Conservation (phyloP, 2,888 invertebrate species). For the Crossocerus cetratus region DNA sequence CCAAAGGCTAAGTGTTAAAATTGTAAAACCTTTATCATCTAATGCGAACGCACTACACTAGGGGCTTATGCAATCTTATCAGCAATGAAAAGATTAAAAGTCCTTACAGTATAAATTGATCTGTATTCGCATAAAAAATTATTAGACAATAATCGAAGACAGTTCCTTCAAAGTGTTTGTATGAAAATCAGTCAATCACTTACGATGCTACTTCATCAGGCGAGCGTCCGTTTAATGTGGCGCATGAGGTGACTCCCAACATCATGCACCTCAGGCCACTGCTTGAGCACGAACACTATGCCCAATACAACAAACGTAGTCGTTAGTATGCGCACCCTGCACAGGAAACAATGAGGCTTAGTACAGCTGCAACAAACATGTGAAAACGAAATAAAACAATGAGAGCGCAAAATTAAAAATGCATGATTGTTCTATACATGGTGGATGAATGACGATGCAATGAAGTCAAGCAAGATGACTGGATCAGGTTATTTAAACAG, state of each 20-base stretch:
- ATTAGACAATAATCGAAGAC: background rate
- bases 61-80: background rate
- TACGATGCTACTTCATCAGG: constrained; percentile 82
- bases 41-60: no score
- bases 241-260: constrained; percentile 88
- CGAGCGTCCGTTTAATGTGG: constrained; percentile 87
- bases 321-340: constrained; percentile 91
- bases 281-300: constrained; percentile 90
- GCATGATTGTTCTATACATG: constrained; percentile 39
- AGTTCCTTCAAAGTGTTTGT: background rate
- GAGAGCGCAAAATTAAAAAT: constrained; percentile 65
- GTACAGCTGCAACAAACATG: constrained; percentile 76
- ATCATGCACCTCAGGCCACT: constrained; percentile 93
- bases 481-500: constrained; percentile 3
- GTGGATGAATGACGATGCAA: constrained; percentile 36
- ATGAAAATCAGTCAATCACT: constrained; percentile 48
- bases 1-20: background rate
- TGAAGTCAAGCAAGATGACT: constrained; percentile 41
- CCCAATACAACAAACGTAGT: constrained; percentile 89
- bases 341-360: constrained; percentile 78
- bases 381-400: constrained; percentile 69
- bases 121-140: background rate
- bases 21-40: no score
- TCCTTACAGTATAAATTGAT: background rate
- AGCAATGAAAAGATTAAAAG: constrained; percentile 1